Conservation (phyloP, 2,797 vertebrate genomes). For the Pseudomugil tenellus region DNA sequence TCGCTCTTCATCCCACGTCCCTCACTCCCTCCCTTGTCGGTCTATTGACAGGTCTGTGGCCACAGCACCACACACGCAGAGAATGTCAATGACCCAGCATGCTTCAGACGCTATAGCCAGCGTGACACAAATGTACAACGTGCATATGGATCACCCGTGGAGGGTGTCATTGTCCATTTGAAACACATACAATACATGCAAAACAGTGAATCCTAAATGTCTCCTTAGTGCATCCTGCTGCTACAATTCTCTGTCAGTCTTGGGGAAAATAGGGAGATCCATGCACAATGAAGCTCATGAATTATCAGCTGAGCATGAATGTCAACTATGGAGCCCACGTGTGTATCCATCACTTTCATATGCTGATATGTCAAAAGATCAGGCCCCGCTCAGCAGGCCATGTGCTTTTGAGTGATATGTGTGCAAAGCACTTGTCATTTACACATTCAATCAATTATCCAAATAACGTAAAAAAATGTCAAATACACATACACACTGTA, state of each 20-base stretch:
- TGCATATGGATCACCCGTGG: conserved; percentile 61
- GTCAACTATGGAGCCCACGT: conserved; percentile 60
- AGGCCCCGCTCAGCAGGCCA: conserved; percentile 23
- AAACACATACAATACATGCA: conserved; percentile 43
- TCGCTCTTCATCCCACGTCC: conserved; percentile 33
- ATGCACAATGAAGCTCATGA: conserved; percentile 71
- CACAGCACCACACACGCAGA: conserved; percentile 43
- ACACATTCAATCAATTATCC: conserved; percentile 64
- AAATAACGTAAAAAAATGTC: conserved; percentile 49
- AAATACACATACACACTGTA: conserved; percentile 17
- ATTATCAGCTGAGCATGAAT: conserved; percentile 73
- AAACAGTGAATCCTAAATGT: conserved; percentile 66
- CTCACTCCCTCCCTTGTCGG: conserved; percentile 30
- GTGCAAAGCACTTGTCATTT: conserved; percentile 55
- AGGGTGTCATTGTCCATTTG: conserved; percentile 58
- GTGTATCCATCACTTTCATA: conserved; percentile 67
- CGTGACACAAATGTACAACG: conserved; percentile 59
- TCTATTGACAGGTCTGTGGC: conserved; percentile 65
- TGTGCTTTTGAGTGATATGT: conserved; percentile 47
- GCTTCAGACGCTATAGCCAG: conserved; percentile 65
- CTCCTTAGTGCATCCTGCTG: conserved; percentile 1
- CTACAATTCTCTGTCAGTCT: conserved; percentile 57
- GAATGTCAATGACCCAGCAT: conserved; percentile 73
- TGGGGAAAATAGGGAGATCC: conserved; percentile 36
- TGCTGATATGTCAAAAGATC: conserved; percentile 60